Percentiles rank a stretch among this genome's conserved stretches.
Conservation (phyloP, 2,797 vertebrate genomes). For the Xyrichtys novacula region DNA sequence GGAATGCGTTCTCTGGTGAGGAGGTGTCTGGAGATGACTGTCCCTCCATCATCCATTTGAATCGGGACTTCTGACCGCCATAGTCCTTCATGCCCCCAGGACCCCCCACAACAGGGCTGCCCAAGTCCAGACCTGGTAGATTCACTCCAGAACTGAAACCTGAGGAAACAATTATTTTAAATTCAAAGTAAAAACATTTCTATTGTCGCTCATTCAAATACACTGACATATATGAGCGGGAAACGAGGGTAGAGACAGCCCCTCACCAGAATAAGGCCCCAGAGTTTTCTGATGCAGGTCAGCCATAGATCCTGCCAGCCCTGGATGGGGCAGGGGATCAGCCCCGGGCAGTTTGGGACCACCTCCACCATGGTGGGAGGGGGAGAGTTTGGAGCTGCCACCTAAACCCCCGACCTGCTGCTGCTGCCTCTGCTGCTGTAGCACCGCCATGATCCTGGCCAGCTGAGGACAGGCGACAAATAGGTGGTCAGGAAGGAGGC, state of each 20-base stretch:
- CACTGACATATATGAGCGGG: background rate
- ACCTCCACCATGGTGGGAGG: conserved; percentile 90
- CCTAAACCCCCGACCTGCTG: conserved; percentile 81
- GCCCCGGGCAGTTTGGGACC: conserved; percentile 92
- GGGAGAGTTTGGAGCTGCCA: conserved; percentile 95
- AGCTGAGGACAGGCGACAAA: conserved; percentile 72
- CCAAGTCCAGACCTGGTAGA: conserved; percentile 88
- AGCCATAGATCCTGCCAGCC: conserved; percentile 90
- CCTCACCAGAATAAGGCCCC: conserved; percentile 91
- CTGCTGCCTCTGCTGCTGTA: conserved; percentile 88
- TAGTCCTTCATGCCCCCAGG: conserved; percentile 88
- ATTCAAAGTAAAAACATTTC: background rate
- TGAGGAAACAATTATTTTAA: conserved; percentile 68
- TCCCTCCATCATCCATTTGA: conserved; percentile 99
- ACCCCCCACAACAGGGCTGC: conserved; percentile 89
- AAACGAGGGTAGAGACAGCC: background rate
- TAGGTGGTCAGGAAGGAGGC: background rate
- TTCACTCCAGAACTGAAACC: conserved; percentile 90
- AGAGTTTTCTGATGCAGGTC: conserved; percentile 95
- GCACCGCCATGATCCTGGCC: conserved; percentile 95
- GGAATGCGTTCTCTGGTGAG: conserved; percentile 91
- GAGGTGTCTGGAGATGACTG: conserved; percentile 92
- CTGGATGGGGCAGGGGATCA: conserved; percentile 87
- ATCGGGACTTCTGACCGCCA: conserved; percentile 93
- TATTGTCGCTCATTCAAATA: background rate